These are phyloP conservation scores for Lutraria lutraria DNA, from an alignment of 2,888 invertebrate genomes.

Conservation along the genomic window DNA sequence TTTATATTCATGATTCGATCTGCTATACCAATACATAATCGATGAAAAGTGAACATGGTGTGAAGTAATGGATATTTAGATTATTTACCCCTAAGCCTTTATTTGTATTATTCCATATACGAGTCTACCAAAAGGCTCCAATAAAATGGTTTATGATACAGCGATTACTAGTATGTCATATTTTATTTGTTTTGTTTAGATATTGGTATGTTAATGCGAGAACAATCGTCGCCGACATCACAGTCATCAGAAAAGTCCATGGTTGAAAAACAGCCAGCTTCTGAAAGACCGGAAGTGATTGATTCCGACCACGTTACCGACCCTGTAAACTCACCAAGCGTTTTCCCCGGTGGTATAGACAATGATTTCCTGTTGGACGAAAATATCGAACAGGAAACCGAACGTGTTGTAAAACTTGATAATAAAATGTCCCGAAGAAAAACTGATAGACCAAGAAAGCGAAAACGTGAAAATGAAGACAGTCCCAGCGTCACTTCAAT, in stretches of 20 bases:
- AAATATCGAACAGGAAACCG: constrained; percentile 42
- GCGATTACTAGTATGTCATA: no score
- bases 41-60: no score
- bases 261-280: background rate
- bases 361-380: constrained; percentile 56
- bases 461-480: constrained; percentile 78
- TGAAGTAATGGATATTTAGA: no score
- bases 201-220: constrained; percentile 4
- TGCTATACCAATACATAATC: no score
- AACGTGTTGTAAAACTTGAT: constrained; percentile 69
- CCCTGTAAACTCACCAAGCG: constrained; percentile 19
- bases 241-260: constrained; percentile 21
- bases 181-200: no score
- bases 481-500: constrained; percentile 19
- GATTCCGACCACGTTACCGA: background rate
- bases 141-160: no score
- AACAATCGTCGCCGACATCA: constrained; percentile 23
- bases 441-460: constrained; percentile 84
- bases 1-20: no score
- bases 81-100: no score
- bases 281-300: constrained; percentile 11
- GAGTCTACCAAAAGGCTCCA: no score
- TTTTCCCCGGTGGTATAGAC: constrained; percentile 42
- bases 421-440: constrained; percentile 84
- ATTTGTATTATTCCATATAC: no score